Base-by-base conservation (phyloP, 1,140 invertebrate species). In the Triops cancriformis region DNA sequence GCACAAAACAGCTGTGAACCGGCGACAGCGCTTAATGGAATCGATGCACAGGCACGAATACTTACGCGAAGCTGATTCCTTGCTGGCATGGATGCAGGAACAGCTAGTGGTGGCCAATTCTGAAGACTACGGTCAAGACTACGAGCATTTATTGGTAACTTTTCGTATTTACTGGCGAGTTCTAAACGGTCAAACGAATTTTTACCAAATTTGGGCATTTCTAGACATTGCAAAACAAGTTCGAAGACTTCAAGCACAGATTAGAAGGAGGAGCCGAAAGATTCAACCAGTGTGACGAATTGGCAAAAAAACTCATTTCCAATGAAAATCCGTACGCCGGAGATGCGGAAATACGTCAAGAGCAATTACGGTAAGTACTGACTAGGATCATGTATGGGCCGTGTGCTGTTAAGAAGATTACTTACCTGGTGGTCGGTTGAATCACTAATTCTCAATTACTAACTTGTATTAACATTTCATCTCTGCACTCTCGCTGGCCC, bases 51-150 rank as follows among this genome's bases (percentile, higher is more conserved):
- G 95, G 79, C 96, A 97, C 83, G 95, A 97, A 82, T 99, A 97
- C 84, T 91, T 97, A 82, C 86, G 92, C 0, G 97, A 99, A 85
- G 80, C 82, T 1, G 78, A 80, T 26, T 76, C 76, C 82, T 88
- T 98, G 76, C 94, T 98, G 82, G 89, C 91, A 80, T 99, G 96
- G 96, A 97, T 99, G 42, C 90, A 91, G 79, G 95, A 98, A 83
- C 95, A 98, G 84, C 90, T 95, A 84, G 91, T 93, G 80, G 90
- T 91, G 0, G 96, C 96, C 9, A 91, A 91, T 3, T 95, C 92
- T 43, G 96, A 99, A 83, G 97, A 99, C 84, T 98, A 96, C 85
- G 97, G 97, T 7, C 93, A 95, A 83, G 97, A 99, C 86, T 98
- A 96, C 83, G 97, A 99, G 84, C 97, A 99, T 86, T 85, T 98